These are phyloP conservation scores for Steatocranus sp. DNA, from an alignment of 2,797 vertebrate genomes.

Conservation along the genomic window DNA sequence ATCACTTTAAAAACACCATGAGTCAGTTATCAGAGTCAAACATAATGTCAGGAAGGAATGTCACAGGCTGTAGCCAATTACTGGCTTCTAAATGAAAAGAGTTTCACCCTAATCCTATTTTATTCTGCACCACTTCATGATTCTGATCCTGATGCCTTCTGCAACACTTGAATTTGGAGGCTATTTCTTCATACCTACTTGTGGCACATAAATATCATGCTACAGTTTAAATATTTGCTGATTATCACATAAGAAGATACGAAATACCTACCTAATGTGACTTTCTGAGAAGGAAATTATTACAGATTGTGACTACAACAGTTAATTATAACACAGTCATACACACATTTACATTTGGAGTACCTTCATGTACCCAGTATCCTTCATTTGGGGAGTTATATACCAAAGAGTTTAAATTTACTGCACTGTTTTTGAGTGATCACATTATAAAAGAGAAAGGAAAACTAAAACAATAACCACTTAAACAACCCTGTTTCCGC, in stretches of 20 bases:
- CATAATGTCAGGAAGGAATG: constrained; percentile 43
- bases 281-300: constrained; percentile 61
- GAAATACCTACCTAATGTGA: constrained; percentile 73
- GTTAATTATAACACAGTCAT: constrained; percentile 68
- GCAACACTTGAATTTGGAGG: constrained; percentile 50
- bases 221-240: constrained; percentile 77
- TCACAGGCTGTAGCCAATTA: constrained; percentile 55
- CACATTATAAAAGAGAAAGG: constrained; percentile 46
- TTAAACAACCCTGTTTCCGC: constrained; percentile 75
- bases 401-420: constrained; percentile 46
- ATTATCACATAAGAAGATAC: constrained; percentile 72
- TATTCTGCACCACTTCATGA: constrained; percentile 30
- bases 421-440: constrained; percentile 27
- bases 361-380: constrained; percentile 54
- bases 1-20: constrained; percentile 65
- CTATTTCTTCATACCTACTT: constrained; percentile 57
- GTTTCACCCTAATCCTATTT: constrained; percentile 52
- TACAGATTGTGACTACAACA: constrained; percentile 70
- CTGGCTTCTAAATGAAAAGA: constrained; percentile 48
- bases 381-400: constrained; percentile 48
- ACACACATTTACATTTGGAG: constrained; percentile 75
- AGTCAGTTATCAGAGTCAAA: constrained; percentile 53
- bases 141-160: constrained; percentile 25
- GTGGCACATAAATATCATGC: constrained; percentile 77
- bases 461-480: constrained; percentile 38